phyloP scores from a whole-genome alignment of 2,888 invertebrate species.

The Diaperis boleti region DNA sequence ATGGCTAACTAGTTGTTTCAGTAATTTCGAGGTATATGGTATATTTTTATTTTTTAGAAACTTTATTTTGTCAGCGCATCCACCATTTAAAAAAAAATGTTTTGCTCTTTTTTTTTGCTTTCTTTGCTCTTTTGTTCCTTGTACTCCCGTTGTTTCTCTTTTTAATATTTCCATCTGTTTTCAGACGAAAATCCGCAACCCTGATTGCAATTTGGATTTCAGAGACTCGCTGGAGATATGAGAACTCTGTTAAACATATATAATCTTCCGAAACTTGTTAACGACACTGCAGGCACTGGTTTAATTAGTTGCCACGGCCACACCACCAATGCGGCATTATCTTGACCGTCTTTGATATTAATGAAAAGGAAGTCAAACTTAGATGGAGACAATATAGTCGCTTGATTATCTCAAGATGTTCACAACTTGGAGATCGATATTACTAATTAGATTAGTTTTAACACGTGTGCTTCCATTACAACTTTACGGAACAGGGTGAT shows the following conservation, averaged over 20 bases:
- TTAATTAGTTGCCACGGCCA: constrained; percentile 44
- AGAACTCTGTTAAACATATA: constrained; percentile 45
- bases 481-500: too few species aligned
- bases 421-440: neutral
- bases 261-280: constrained; percentile 48
- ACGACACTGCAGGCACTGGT: constrained; percentile 45
- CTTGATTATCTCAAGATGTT: constrained; percentile 2
- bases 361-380: constrained; percentile 37
- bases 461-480: too few species aligned
- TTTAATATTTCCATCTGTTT: too few species aligned
- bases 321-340: constrained; percentile 26
- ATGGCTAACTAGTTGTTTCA: too few species aligned
- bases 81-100: too few species aligned
- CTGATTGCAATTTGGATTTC: constrained; percentile 7
- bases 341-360: constrained; percentile 43
- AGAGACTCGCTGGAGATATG: constrained; percentile 38
- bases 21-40: too few species aligned
- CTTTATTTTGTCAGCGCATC: too few species aligned
- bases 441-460: neutral
- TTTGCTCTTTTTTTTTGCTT: too few species aligned
- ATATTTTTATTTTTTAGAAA: too few species aligned
- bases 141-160: too few species aligned
- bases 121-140: too few species aligned
- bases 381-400: constrained; percentile 33
- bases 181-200: too few species aligned